Evolutionary conservation across 2,113 vertebrate genomes (phyloP).

Genomic region (Plestiodon gilberti): DNA sequence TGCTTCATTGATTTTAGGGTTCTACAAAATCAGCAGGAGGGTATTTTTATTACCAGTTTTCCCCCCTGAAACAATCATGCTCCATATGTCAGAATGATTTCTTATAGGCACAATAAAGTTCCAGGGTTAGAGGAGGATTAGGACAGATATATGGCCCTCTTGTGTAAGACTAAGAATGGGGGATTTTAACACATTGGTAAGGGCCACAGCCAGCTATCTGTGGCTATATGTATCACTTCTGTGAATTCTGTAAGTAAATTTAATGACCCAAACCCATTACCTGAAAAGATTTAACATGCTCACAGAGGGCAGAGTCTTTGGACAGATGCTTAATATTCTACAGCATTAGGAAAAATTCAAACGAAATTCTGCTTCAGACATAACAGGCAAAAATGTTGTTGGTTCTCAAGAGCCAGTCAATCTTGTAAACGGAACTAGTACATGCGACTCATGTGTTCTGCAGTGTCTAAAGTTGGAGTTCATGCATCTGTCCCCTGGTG

Average conservation of each 20-base stretch:
- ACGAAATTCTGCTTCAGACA: background rate
- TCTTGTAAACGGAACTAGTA: background rate
- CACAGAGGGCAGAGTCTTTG: background rate
- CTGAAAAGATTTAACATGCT: background rate
- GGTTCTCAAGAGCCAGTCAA: background rate
- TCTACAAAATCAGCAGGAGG: background rate
- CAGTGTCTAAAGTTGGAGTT: background rate
- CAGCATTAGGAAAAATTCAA: background rate
- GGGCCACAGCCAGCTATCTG: background rate
- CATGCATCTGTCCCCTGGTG: background rate
- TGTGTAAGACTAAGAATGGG: background rate
- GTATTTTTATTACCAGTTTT: constrained; percentile 1
- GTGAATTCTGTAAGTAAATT: background rate
- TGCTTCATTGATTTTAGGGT: rapidly evolving
- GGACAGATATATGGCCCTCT: background rate
- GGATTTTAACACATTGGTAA: constrained; percentile 8
- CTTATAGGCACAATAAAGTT: constrained; percentile 24
- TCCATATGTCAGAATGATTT: constrained; percentile 21
- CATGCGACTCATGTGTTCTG: background rate
- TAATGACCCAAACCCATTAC: constrained; percentile 3
- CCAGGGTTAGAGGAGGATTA: background rate
- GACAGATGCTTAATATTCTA: background rate
- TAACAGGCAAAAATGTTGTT: background rate
- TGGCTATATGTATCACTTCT: background rate
- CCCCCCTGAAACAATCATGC: background rate